Percentiles rank a stretch among this genome's conserved stretches.
Conservation (phyloP, 2,888 invertebrate genomes). For the Nephrotoma flavescens region DNA sequence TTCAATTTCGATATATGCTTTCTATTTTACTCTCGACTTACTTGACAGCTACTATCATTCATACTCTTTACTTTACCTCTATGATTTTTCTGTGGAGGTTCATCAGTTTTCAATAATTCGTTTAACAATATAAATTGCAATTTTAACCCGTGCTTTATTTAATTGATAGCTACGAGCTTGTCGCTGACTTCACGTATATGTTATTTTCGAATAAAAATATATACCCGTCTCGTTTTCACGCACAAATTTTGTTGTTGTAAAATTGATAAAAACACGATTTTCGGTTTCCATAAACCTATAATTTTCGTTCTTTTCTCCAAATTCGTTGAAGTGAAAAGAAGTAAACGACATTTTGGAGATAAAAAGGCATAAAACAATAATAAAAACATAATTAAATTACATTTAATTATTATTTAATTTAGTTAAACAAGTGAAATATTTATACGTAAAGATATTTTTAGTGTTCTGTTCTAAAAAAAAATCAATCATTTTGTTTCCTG, state of each 20-base stretch:
- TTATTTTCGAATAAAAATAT: background rate
- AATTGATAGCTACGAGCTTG: background rate
- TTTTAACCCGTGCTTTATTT: too few relatives aligned
- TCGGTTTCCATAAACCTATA: background rate
- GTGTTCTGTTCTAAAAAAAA: background rate
- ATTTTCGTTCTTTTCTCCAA: background rate
- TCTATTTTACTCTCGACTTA: too few relatives aligned
- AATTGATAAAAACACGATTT: background rate
- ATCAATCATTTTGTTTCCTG: background rate
- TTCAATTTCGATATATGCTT: too few relatives aligned
- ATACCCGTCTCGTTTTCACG: background rate
- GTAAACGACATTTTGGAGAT: conserved; percentile 2
- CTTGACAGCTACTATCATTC: too few relatives aligned
- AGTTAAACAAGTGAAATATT: background rate
- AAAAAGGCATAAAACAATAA: background rate
- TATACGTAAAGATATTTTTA: background rate
- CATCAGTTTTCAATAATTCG: too few relatives aligned
- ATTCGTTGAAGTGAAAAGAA: background rate
- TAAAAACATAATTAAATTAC: background rate
- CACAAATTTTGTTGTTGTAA: background rate
- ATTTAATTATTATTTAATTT: background rate
- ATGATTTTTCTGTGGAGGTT: too few relatives aligned
- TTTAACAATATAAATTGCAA: too few relatives aligned
- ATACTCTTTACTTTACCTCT: too few relatives aligned
- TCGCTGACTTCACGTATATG: background rate